phyloP scores from a whole-genome alignment of 2,888 invertebrate genomes.

The Chymomyza procnemis region DNA sequence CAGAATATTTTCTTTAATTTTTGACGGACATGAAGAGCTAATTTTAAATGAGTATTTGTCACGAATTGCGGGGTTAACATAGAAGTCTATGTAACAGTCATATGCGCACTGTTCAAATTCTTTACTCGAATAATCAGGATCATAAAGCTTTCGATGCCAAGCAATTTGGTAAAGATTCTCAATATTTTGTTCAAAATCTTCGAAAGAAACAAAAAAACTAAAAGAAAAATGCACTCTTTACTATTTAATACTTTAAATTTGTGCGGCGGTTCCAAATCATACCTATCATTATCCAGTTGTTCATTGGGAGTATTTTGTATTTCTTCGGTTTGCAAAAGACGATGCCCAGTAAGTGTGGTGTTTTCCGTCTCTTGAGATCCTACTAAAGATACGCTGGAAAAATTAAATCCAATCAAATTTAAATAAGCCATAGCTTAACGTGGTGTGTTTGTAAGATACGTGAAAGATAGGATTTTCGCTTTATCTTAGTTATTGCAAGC shows the following conservation, averaged over 20 bases:
- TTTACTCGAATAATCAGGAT: conserved; percentile 6
- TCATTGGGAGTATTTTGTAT: not conserved
- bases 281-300: not conserved
- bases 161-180: conserved; percentile 37
- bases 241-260: not conserved
- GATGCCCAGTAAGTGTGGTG: not conserved
- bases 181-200: conserved; percentile 32
- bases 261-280: not conserved
- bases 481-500: too few species aligned
- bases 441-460: too few species aligned
- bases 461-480: too few species aligned
- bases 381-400: not conserved
- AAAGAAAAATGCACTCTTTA: not conserved
- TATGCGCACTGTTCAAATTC: conserved; percentile 40
- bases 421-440: too few species aligned
- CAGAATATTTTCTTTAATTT: not conserved
- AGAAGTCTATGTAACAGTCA: conserved; percentile 11
- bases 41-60: not conserved
- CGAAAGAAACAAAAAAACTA: not conserved
- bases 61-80: not conserved
- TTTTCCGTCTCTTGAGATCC: not conserved
- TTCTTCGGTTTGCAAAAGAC: not conserved
- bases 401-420: not conserved
- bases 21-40: not conserved
- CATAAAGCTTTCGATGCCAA: conserved; percentile 29